phyloP scores from a whole-genome alignment of 2,797 vertebrate genomes.

The Tauraco hartlaubi region DNA sequence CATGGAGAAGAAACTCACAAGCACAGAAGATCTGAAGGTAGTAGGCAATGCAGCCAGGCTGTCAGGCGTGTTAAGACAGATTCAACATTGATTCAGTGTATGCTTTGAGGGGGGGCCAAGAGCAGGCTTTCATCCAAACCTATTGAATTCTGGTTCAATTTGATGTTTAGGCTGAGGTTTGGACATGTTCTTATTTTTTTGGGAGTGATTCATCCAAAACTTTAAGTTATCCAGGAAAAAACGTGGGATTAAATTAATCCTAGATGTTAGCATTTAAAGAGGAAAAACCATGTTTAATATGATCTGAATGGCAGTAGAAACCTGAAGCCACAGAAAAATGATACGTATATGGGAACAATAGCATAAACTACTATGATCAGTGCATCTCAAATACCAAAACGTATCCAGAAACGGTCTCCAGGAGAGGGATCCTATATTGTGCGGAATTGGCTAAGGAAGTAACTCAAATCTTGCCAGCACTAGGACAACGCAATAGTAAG shows the following conservation, averaged over 20 bases:
- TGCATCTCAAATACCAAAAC: neutral
- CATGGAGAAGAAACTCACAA: neutral
- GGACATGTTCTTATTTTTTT: constrained; percentile 44
- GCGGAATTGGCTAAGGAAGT: neutral
- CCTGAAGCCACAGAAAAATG: constrained; percentile 43
- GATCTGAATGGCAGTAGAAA: constrained; percentile 50
- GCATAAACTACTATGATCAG: neutral
- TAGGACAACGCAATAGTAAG: neutral
- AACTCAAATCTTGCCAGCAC: neutral
- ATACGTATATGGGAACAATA: constrained; percentile 31
- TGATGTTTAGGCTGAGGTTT: constrained; percentile 58
- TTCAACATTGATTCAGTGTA: neutral
- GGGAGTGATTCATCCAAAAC: constrained; percentile 62
- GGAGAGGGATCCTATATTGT: neutral
- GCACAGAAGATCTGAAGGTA: neutral
- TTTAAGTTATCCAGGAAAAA: constrained; percentile 68
- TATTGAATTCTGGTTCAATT: constrained; percentile 50
- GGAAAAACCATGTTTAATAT: constrained; percentile 43
- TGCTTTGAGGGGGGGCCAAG: constrained; percentile 23
- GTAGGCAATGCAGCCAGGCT: neutral
- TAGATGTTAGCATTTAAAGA: constrained; percentile 58
- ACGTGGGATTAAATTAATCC: constrained; percentile 69
- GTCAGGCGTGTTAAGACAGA: constrained; percentile 46
- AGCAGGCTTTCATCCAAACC: constrained; percentile 60
- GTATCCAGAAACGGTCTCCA: neutral